These are phyloP conservation scores for Bimastos eiseni DNA, from an alignment of 2,888 invertebrate species.

Conservation along the genomic window DNA sequence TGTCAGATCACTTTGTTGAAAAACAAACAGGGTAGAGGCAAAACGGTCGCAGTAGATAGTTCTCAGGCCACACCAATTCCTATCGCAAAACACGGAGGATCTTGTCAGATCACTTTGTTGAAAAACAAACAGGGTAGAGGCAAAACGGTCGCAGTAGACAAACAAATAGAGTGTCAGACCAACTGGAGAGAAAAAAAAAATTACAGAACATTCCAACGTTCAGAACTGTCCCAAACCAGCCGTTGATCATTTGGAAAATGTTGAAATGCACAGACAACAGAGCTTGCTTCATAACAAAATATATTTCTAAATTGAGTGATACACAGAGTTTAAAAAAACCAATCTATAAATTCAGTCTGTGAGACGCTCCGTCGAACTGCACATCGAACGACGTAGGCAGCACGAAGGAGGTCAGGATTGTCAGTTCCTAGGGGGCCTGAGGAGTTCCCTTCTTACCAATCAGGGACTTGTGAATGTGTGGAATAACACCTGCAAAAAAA, in stretches of 20 bases:
- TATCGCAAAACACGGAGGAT: no score
- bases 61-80: no score
- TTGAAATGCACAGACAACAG: background rate
- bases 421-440: constrained; percentile 43
- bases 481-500: constrained; percentile 77
- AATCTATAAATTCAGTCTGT: constrained; percentile 19
- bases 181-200: background rate
- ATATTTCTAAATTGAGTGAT: constrained; percentile 13
- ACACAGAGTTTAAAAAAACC: constrained; percentile 1
- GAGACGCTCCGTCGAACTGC: background rate
- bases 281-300: background rate
- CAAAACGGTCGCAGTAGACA: no score
- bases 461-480: constrained; percentile 99
- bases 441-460: constrained; percentile 91
- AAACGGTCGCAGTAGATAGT: no score
- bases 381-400: background rate
- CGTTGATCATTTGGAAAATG: background rate
- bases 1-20: no score
- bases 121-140: no score
- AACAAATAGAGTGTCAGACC: background rate
- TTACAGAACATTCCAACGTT: background rate
- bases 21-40: no score
- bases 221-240: background rate
- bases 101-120: no score
- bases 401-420: background rate